Conservation (phyloP, 1,140 invertebrate genomes). For the Akabosia matsudoensis region DNA sequence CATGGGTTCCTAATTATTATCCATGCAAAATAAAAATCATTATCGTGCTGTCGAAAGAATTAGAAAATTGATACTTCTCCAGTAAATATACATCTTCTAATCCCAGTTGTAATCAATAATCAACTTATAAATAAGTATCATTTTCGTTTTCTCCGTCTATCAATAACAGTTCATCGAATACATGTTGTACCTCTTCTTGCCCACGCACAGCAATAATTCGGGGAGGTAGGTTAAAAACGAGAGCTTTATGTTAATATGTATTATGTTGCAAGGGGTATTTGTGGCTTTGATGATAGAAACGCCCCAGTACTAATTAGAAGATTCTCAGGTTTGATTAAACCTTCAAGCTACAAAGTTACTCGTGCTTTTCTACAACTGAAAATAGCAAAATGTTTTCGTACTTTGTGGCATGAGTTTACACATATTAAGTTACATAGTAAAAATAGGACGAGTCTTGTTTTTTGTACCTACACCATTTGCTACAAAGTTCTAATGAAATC, state of each 20-base stretch:
- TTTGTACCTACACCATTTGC: too few relatives aligned
- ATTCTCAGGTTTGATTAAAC: constrained; percentile 7
- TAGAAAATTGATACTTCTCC: constrained; percentile 10
- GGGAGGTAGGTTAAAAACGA: too few relatives aligned
- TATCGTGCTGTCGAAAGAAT: neutral
- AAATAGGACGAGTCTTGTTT: too few relatives aligned
- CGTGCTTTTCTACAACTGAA: neutral
- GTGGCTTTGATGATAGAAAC: neutral
- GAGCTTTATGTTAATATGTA: neutral
- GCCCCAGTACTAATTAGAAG: neutral
- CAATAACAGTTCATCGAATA: neutral
- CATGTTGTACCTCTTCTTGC: neutral
- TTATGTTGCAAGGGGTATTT: neutral
- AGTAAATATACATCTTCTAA: neutral
- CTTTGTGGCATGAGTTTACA: too few relatives aligned
- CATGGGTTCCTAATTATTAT: too few relatives aligned
- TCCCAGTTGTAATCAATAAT: neutral
- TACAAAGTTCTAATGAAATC: too few relatives aligned
- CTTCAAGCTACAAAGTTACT: neutral
- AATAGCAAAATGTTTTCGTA: neutral
- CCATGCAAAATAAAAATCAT: neutral
- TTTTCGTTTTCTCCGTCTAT: neutral
- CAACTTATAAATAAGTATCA: neutral
- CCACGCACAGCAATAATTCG: neutral
- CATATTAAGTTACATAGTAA: too few relatives aligned